phyloP scores from a whole-genome alignment of 2,113 vertebrate genomes.

The Stegostoma tigrinum region DNA sequence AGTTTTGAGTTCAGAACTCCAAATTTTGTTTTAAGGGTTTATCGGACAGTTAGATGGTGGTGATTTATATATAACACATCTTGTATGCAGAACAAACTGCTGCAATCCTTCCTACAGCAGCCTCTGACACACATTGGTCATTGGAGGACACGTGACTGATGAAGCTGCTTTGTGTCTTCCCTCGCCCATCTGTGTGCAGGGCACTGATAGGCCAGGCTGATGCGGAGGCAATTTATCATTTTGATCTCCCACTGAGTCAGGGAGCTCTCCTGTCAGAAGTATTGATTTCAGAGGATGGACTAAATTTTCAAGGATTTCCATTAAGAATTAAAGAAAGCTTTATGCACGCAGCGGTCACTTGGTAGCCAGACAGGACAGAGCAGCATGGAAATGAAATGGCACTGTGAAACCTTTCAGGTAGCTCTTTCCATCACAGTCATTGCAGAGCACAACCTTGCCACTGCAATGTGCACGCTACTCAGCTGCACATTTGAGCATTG shows the following conservation, averaged over 20 bases:
- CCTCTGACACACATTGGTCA: constrained; percentile 57
- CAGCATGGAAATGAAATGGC: constrained; percentile 93
- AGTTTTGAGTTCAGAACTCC: constrained; percentile 14
- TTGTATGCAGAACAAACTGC: constrained; percentile 55
- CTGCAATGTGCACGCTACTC: constrained; percentile 63
- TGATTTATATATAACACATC: constrained; percentile 38
- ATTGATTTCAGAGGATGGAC: constrained; percentile 82
- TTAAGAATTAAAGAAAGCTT: constrained; percentile 67
- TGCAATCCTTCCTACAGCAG: constrained; percentile 51
- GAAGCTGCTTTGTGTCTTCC: constrained; percentile 53
- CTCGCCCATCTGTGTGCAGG: constrained; percentile 60
- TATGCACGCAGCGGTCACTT: constrained; percentile 64
- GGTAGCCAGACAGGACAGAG: constrained; percentile 74
- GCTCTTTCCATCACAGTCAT: constrained; percentile 70
- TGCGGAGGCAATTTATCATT: constrained; percentile 84
- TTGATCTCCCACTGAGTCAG: constrained; percentile 83
- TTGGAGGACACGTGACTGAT: constrained; percentile 62
- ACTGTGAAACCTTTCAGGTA: constrained; percentile 92
- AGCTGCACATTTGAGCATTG: constrained; percentile 34
- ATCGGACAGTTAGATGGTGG: constrained; percentile 39
- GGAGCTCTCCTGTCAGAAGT: constrained; percentile 74
- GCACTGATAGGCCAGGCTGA: constrained; percentile 85
- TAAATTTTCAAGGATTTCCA: constrained; percentile 74
- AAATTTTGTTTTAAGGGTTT: constrained; percentile 35
- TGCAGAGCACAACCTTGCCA: constrained; percentile 64